A percentile compares a stretch with the other conserved stretches of the same genome.
Evolutionary conservation across 2,113 vertebrate species (phyloP).

Genomic region (Tringa solitaria): DNA sequence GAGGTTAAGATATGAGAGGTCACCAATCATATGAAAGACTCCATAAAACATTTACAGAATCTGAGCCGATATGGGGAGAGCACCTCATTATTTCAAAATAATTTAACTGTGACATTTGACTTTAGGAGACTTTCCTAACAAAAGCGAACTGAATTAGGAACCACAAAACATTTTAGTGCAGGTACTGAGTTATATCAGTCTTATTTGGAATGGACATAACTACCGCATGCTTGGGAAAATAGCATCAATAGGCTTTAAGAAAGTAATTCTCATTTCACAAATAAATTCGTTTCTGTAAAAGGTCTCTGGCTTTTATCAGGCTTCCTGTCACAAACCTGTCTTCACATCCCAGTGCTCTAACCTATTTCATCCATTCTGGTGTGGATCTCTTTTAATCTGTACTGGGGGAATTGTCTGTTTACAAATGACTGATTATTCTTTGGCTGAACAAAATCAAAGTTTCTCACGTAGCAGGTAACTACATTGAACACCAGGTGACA

Average conservation of each 20-base stretch:
- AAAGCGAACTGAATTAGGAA: neutral
- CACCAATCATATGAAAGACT: neutral
- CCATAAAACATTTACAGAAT: neutral
- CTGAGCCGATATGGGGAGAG: neutral
- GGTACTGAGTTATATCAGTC: neutral
- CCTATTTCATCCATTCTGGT: neutral
- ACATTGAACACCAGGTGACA: neutral
- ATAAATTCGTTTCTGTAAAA: neutral
- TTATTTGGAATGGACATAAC: neutral
- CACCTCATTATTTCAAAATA: neutral
- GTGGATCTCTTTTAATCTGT: neutral
- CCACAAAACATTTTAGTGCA: neutral
- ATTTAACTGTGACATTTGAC: neutral
- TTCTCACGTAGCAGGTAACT: neutral
- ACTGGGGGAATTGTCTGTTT: neutral
- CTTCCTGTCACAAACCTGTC: neutral
- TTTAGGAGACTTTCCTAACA: neutral
- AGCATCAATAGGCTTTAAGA: neutral
- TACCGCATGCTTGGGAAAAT: neutral
- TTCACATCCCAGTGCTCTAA: neutral
- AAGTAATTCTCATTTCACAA: neutral
- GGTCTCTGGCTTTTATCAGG: neutral
- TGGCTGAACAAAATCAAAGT: neutral
- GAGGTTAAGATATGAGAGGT: neutral
- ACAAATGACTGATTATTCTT: neutral